Evolutionary conservation across 2,797 vertebrate species (phyloP), one percentile per base, ranked within the genome.

Genomic region (Melanotaenia nigrans): DNA sequence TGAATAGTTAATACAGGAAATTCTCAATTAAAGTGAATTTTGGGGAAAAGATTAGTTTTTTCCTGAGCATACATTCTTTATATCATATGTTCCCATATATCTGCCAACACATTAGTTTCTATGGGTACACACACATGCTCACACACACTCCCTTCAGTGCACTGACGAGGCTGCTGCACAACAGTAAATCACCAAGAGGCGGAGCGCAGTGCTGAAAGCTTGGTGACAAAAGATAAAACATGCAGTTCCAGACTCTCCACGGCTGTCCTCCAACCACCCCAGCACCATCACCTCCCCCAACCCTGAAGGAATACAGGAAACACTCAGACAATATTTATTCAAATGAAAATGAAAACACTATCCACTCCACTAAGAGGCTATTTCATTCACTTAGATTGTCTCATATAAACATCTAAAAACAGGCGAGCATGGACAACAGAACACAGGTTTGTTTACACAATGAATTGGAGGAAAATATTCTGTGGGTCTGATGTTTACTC

Each of bases 171-270:
- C 84, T 56, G 74, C 83, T 75, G 78, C 57, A 56, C 24, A 81
- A 89, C 89, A 78, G 87, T 93, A 93, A 93, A 93, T 94, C 92
- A 91, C 36, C 63, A 76, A 69, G 47, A 88, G 88, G 89, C 85
- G 77, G 77, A 83, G 78, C 53, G 60, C 73, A 0, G 68, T 5
- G 28, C 84, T 82, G 89, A 90, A 85, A 88, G 82, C 86, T 87
- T 76, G 11, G 62, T 88, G 93, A 92, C 90, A 92, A 89, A 79
- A 88, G 86, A 93, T 93, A 93, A 93, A 93, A 88, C 87, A 90
- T 68, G 71, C 72, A 76, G 84, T 73, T 36, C 68, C 68, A 42
- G 65, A 81, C 65, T 75, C 80, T 85, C 66, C 54, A 18, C 55
- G 20, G 66, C 24, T 73, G 60, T 79, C 38, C 69, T 18, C 60